Conservation (phyloP, 1,140 invertebrate genomes). For the Zaprionus africanus region DNA sequence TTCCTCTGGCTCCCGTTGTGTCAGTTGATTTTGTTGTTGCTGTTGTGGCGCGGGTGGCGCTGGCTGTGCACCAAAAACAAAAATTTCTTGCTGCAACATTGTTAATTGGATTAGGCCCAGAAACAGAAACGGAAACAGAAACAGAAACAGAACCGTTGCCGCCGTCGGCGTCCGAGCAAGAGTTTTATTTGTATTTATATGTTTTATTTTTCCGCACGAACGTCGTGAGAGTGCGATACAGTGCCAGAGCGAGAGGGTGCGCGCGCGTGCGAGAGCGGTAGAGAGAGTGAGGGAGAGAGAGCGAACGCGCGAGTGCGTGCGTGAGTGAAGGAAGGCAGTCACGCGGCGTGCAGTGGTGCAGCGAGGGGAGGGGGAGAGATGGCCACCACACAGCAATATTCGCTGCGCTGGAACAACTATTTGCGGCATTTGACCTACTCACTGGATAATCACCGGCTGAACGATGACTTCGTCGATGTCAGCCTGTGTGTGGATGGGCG, state of each 20-base stretch:
- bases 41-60: slow-evolving; percentile 24
- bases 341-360: too few relatives aligned
- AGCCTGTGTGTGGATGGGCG: slow-evolving; percentile 93
- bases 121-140: background rate
- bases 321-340: background rate
- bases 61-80: slow-evolving; percentile 22
- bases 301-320: background rate
- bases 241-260: background rate
- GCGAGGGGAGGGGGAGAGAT: too few relatives aligned
- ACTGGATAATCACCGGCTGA: slow-evolving; percentile 90
- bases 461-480: slow-evolving; percentile 94
- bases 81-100: slow-evolving; percentile 16
- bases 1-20: background rate
- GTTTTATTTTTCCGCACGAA: background rate
- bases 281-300: background rate
- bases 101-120: slow-evolving; percentile 50
- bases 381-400: slow-evolving; percentile 88
- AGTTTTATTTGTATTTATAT: slow-evolving; percentile 16
- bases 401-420: slow-evolving; percentile 91
- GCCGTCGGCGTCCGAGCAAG: slow-evolving; percentile 3
- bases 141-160: background rate
- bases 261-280: background rate
- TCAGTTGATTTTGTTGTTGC: background rate
- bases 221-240: background rate
- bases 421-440: slow-evolving; percentile 90